phyloP scores from a whole-genome alignment of 2,113 vertebrate genomes.

The Mobula hypostoma region DNA sequence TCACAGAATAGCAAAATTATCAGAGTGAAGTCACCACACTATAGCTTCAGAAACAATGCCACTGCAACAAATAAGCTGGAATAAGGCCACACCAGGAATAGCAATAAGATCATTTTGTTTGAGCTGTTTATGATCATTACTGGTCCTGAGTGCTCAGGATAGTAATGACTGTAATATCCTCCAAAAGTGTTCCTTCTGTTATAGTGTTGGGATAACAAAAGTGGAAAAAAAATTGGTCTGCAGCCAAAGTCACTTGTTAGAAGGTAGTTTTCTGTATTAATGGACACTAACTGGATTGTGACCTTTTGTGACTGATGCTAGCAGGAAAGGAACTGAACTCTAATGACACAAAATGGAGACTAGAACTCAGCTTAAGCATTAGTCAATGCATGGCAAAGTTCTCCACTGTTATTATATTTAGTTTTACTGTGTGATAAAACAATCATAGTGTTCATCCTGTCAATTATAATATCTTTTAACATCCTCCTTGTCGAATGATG shows the following conservation, averaged over 20 bases:
- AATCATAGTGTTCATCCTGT: background rate
- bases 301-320: background rate
- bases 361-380: background rate
- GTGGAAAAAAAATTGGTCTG: background rate
- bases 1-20: background rate
- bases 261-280: slow-evolving; percentile 6
- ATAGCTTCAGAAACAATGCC: slow-evolving; percentile 17
- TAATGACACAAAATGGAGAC: background rate
- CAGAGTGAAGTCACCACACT: background rate
- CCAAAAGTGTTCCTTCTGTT: slow-evolving; percentile 25
- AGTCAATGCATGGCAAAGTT: background rate
- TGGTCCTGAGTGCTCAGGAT: slow-evolving; percentile 21
- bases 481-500: too few relatives aligned
- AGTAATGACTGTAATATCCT: slow-evolving; percentile 2
- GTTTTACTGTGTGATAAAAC: background rate
- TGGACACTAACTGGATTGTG: background rate
- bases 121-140: slow-evolving; percentile 24
- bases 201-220: slow-evolving; percentile 17
- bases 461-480: background rate
- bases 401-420: background rate
- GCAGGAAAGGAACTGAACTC: background rate
- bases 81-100: slow-evolving; percentile 10
- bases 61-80: slow-evolving; percentile 15
- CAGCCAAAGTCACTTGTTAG: background rate
- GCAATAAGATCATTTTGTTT: slow-evolving; percentile 32